Base-by-base conservation (phyloP, 2,113 vertebrate species). In the Toxotes chatareus region DNA sequence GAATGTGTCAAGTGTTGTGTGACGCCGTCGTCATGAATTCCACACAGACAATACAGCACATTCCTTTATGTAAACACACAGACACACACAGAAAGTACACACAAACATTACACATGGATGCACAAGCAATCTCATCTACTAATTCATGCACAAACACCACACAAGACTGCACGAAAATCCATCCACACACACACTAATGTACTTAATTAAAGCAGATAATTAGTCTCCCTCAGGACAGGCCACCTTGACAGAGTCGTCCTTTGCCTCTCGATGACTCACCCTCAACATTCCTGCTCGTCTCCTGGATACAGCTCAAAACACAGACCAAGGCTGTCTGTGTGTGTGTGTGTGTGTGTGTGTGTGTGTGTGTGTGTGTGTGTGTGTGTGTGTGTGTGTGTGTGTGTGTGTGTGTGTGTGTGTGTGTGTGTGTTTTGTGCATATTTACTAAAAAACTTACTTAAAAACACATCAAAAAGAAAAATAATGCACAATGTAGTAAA, bases 201-300 rank as follows among this genome's bases (percentile, higher is more conserved):
- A 51, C 61, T 85, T 87, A 87, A 92, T 92, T 92, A 90, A 87
- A 80, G 82, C 82, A 67, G 72, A 80, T 80, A 79, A 82, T 90
- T 77, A 85, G 79, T 88, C 88, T 63, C 76, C 79, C 73, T 83
- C 40, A 36, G 84, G 80, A 84, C 64, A 27, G 59, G 66, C 69
- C 89, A 86, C 83, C 90, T 82, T 81, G 79, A 79, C 77, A 14
- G 77, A 27, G 36, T 23, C 49, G 55, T 82, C 72, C 87, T 79
- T 72, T 60, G 65, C 82, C 34, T 83, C 70, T 70, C 23, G 5
- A 53, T 83, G 82, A 90, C 65, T 88, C 83, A 87, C 86, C 51
- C 70, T 67, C 70, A 17, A 63, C 90, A 80, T 89, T 87, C 73
- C 65, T 79, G 10, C 67, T 67, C 34, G 60, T 92, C 82, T 83